Percentiles rank a stretch among this genome's conserved stretches.
These are phyloP conservation scores for Neotoma lepida DNA, from an alignment of 2,113 vertebrate genomes.

Conservation along the genomic window DNA sequence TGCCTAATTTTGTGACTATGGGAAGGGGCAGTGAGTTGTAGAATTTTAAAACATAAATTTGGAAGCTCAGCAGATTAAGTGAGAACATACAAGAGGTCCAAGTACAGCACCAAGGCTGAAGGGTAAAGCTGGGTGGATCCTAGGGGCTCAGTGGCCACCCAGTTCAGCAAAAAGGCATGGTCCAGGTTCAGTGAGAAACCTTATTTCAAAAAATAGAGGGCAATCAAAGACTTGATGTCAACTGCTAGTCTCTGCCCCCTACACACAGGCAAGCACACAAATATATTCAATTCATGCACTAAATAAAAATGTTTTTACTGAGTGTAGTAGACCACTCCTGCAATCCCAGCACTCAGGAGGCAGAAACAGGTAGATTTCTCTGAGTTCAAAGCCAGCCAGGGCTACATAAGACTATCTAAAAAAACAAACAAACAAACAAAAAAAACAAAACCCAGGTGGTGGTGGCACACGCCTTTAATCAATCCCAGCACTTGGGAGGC, in stretches of 20 bases:
- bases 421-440: background rate
- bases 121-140: background rate
- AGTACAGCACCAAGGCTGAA: background rate
- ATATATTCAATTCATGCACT: background rate
- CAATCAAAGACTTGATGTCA: background rate
- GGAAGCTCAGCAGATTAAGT: background rate
- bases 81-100: no score
- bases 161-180: background rate
- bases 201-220: background rate
- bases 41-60: background rate
- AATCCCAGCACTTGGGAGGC: background rate
- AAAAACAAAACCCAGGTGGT: background rate
- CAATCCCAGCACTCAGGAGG: background rate
- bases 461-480: background rate
- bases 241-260: background rate
- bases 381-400: background rate
- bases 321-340: background rate
- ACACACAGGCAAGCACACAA: background rate
- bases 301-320: background rate
- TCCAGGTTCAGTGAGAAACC: background rate
- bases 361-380: background rate
- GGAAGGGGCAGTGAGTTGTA: background rate
- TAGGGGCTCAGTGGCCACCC: background rate
- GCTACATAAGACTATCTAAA: background rate
- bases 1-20: background rate